Evolutionary conservation across 2,797 vertebrate genomes (phyloP), one percentile per base, ranked within the genome.

Genomic region (Macroramphosus scolopax): DNA sequence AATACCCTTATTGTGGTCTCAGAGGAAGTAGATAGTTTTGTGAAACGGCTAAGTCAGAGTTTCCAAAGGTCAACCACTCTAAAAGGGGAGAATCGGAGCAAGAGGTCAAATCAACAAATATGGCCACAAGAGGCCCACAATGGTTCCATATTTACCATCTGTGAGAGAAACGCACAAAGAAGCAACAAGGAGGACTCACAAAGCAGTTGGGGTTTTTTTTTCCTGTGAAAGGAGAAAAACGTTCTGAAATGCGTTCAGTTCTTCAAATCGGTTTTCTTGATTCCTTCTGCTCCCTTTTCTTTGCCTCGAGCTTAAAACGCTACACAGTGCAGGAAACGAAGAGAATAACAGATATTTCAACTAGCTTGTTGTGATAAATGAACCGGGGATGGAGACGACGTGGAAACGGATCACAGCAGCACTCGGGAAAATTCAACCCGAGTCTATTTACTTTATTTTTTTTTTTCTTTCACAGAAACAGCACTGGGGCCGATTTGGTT

Each of bases 1-100:
- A 84, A 88, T 87, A 82, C 75, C 75, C 85, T 87, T 81, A 83
- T 74, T 58, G 62, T 46, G 57, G 75, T 85, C 85, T 85, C 85
- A 50, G 68, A 77, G 82, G 82, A 82, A 78, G 64, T 1, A 4
- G 2, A 2, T 2, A n/a, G 8, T 20, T 70, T 68, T 78, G 59
- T 74, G 69, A 81, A 82, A 72, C 15, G 16, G 74, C 67, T 20
- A 66, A 77, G 76, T 83, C 72, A 72, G 68, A 65, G 65, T 53
- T 57, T 75, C 47, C 48, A 81, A 76, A 83, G 83, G 85, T 88
- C 82, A 84, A 73, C 39, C 26, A 18, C 58, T 70, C 57, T 51
- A 52, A 63, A 78, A 36, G 32, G 40, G 54, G 61, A 63, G 66
- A 49, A 77, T 72, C 56, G 33, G 80, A 76, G 72, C 70, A 75